Conservation (phyloP, 2,113 vertebrate species). For the Peromyscus leucopus region DNA sequence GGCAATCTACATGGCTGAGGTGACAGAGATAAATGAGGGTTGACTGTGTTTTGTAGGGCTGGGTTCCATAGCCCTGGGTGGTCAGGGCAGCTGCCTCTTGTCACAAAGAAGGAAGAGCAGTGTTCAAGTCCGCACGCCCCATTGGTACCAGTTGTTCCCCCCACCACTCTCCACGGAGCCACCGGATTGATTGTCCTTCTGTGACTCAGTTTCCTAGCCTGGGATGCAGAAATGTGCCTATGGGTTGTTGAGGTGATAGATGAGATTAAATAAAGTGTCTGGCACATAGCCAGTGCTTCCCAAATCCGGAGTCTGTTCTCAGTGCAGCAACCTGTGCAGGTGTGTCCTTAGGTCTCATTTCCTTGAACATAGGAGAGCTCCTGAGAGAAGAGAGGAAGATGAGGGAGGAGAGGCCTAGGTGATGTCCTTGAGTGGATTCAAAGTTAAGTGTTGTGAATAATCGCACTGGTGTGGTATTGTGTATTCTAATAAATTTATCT, state of each 20-base stretch:
- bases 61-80: slow-evolving; percentile 18
- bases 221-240: not conserved
- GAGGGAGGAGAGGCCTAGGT: not conserved
- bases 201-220: not conserved
- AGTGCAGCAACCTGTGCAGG: not conserved
- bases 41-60: not conserved
- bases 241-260: not conserved
- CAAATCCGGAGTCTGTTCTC: not conserved
- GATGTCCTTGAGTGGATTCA: not conserved
- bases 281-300: not conserved
- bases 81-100: slow-evolving; percentile 16
- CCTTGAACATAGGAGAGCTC: not conserved
- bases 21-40: not conserved
- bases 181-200: not conserved
- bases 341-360: not conserved
- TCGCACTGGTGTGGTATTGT: no score
- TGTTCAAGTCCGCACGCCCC: not conserved
- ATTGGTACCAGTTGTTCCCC: not conserved
- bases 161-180: not conserved
- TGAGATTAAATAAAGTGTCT: not conserved
- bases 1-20: not conserved
- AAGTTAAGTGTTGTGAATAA: not conserved
- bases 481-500: no score
- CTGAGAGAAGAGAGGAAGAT: not conserved
- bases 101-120: not conserved